These are phyloP conservation scores for Drosophila kanapiae DNA, from an alignment of 1,140 invertebrate genomes.

Conservation along the genomic window DNA sequence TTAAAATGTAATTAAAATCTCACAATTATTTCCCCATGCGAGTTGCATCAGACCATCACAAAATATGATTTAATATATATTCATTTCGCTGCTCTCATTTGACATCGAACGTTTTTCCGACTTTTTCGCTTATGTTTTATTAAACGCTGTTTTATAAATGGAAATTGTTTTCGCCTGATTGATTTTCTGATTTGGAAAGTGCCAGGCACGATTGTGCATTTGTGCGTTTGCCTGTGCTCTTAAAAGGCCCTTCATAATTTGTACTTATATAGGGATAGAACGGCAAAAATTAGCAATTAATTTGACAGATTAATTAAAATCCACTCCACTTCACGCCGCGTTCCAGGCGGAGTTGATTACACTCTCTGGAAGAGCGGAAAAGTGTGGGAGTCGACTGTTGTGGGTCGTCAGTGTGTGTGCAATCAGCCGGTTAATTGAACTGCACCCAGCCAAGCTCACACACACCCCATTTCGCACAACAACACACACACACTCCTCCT, in stretches of 20 bases:
- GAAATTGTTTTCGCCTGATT: slow-evolving; percentile 20
- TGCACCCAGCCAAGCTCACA: slow-evolving; percentile 61
- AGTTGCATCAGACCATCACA: neutral
- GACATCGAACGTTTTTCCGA: slow-evolving; percentile 18
- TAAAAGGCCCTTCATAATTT: slow-evolving; percentile 6
- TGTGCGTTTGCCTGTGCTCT: neutral
- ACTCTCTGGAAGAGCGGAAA: neutral
- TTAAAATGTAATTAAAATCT: slow-evolving; percentile 6
- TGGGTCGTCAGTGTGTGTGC: slow-evolving; percentile 54
- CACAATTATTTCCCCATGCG: neutral
- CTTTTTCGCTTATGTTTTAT: slow-evolving; percentile 1
- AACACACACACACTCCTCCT: slow-evolving; percentile 11
- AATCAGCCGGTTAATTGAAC: slow-evolving; percentile 81
- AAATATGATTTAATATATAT: slow-evolving; percentile 24
- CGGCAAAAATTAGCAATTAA: slow-evolving; percentile 56
- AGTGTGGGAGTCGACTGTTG: slow-evolving; percentile 30
- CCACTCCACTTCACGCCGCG: slow-evolving; percentile 17
- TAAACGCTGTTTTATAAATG: slow-evolving; percentile 1
- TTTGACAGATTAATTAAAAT: slow-evolving; percentile 69
- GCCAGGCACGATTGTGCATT: slow-evolving; percentile 5
- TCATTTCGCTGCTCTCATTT: slow-evolving; percentile 17
- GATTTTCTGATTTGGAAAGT: slow-evolving; percentile 19
- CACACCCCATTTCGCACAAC: slow-evolving; percentile 24
- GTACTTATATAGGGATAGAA: neutral
- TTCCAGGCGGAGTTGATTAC: slow-evolving; percentile 15